Evolutionary conservation across 2,888 invertebrate species (phyloP).

Genomic region (Leptinotarsa juncta): DNA sequence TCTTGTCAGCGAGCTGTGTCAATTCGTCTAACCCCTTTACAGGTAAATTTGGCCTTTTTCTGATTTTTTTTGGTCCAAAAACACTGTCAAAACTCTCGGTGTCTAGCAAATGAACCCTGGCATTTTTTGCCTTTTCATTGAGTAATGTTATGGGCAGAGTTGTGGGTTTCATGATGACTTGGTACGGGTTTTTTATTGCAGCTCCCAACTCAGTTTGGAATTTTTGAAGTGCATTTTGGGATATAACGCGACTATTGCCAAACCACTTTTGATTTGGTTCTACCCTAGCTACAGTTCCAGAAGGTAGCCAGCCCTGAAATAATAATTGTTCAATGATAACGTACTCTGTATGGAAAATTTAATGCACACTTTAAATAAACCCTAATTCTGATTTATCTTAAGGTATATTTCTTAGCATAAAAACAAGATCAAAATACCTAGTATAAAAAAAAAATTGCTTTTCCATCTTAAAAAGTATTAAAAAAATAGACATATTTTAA

Average conservation of each 20-base stretch:
- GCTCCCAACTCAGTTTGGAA: constrained; percentile 95
- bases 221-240: constrained; percentile 89
- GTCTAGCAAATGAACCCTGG: constrained; percentile 93
- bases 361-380: no score
- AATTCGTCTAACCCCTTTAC: constrained; percentile 84
- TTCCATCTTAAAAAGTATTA: no score
- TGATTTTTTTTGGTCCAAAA: constrained; percentile 93
- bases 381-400: no score
- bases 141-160: constrained; percentile 93
- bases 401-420: no score
- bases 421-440: no score
- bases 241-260: constrained; percentile 96
- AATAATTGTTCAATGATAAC: background rate
- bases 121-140: constrained; percentile 91
- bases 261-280: constrained; percentile 99
- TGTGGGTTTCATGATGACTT: constrained; percentile 97
- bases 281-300: constrained; percentile 92
- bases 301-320: constrained; percentile 77
- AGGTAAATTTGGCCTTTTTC: constrained; percentile 88
- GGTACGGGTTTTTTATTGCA: constrained; percentile 95
- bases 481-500: no score
- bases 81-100: constrained; percentile 94
- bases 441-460: no score
- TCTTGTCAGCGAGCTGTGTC: constrained; percentile 78
- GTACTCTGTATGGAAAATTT: background rate